Conservation (phyloP, 2,113 vertebrate species). For the Dascyllus trimaculatus region DNA sequence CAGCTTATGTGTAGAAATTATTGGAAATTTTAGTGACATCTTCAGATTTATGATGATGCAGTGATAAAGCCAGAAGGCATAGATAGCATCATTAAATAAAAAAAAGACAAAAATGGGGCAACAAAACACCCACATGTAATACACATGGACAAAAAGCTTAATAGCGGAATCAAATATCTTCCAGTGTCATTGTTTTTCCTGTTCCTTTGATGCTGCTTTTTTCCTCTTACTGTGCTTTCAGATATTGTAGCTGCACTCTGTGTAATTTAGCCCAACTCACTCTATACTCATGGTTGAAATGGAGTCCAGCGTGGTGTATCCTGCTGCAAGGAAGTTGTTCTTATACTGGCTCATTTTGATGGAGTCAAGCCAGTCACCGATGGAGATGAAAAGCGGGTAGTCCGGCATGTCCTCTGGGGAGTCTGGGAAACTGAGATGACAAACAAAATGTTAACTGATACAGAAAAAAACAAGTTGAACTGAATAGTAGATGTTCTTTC, state of each 20-base stretch:
- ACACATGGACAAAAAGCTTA: background rate
- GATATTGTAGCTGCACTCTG: background rate
- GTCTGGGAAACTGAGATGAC: constrained; percentile 88
- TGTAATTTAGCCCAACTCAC: constrained; percentile 89
- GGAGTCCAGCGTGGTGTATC: constrained; percentile 96
- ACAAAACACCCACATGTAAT: background rate
- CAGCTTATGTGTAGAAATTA: background rate
- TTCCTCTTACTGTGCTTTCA: constrained; percentile 11
- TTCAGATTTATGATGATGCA: background rate
- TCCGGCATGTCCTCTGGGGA: constrained; percentile 93
- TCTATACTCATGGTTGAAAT: constrained; percentile 98
- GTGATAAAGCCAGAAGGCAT: background rate
- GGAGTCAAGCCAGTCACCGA: constrained; percentile 98
- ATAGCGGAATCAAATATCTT: background rate
- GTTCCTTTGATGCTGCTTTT: constrained; percentile 5
- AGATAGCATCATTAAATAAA: background rate
- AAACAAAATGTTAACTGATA: constrained; percentile 20
- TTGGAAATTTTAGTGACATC: background rate
- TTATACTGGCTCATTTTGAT: constrained; percentile 99
- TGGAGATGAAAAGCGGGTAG: constrained; percentile 97
- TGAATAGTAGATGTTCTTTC: background rate
- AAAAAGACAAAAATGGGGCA: background rate
- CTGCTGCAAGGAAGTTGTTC: constrained; percentile 96
- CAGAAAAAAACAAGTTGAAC: background rate
- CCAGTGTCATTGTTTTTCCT: background rate